Base-by-base conservation (phyloP, 2,113 vertebrate genomes). In the Pseudopipra pipra region DNA sequence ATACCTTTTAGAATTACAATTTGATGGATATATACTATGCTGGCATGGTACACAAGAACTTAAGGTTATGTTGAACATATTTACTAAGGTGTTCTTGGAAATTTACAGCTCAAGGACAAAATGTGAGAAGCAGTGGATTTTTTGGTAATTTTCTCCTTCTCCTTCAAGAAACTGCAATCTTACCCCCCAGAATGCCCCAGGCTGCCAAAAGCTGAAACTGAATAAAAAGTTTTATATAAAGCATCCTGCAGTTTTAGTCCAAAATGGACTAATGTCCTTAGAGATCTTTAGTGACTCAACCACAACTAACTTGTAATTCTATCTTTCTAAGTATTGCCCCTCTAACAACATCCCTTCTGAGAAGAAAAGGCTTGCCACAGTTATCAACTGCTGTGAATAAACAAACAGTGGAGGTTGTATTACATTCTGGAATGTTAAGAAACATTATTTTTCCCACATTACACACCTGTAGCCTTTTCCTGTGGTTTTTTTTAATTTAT, bases 81-180 rank as follows among this genome's bases (percentile, higher is more conserved):
- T 97, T 96, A 95, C 70, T 95, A 81, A 95, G 84, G 71, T 86
- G 85, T 81, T 96, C 93, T 95, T 97, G 71, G 91, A 97, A 97
- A 97, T 97, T 83, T 94, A 94, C 75, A 96, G 96, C 94, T 97
- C 92, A 94, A 97, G 89, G 93, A 92, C 86, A 92, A 87, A 89
- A 89, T 87, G 81, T 84, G 76, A 96, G 44, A 51, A 94, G 56
- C 43, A 28, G 15, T 35, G 47, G 25, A 71, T 52, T 76, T 93
- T 84, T 78, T 72, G 11, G 55, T 58, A 16, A 74, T 61, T 90
- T 94, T 91, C 92, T 87, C 43, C n/a, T 30, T 52, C 49, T 83
- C 46, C 79, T 89, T 90, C 71, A 76, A 75, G 39, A 78, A 93
- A 76, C 63, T 62, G 46, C 59, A 75, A 81, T 92, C 72, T 84